These are phyloP conservation scores for Eptesicus fuscus DNA, from an alignment of 2,113 vertebrate genomes.

Conservation along the genomic window DNA sequence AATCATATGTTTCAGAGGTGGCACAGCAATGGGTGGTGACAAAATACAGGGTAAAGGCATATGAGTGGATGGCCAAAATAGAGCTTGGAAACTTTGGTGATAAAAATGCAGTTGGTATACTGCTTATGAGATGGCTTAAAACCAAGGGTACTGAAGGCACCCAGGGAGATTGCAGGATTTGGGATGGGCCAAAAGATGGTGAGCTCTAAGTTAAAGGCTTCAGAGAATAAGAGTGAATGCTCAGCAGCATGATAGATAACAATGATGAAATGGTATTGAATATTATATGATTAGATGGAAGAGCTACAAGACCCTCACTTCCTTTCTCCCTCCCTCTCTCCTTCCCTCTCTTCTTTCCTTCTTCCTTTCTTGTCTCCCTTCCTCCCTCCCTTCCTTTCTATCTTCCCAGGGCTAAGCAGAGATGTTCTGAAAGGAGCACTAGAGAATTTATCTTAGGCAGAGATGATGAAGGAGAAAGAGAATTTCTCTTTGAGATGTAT, in stretches of 20 bases:
- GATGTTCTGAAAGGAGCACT: background rate
- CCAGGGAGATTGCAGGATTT: background rate
- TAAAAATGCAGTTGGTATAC: background rate
- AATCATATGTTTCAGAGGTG: background rate
- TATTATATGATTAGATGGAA: background rate
- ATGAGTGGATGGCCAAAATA: background rate
- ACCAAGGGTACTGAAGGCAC: background rate
- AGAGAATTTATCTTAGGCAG: background rate
- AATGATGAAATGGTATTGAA: background rate
- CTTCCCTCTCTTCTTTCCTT: background rate
- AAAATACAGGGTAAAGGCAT: background rate
- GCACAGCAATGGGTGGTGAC: background rate
- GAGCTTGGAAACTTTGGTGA: background rate
- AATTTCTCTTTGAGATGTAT: background rate
- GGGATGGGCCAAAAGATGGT: background rate
- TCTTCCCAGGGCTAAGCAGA: background rate
- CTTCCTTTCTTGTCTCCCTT: background rate
- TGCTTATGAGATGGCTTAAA: background rate
- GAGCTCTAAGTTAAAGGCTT: background rate
- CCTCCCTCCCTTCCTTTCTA: background rate
- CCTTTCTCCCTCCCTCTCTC: background rate
- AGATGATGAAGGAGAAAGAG: background rate
- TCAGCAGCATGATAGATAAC: background rate
- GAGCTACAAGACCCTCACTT: background rate
- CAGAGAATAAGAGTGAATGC: background rate